phyloP scores from a whole-genome alignment of 2,888 invertebrate species.

The Lumbricus terrestris region DNA sequence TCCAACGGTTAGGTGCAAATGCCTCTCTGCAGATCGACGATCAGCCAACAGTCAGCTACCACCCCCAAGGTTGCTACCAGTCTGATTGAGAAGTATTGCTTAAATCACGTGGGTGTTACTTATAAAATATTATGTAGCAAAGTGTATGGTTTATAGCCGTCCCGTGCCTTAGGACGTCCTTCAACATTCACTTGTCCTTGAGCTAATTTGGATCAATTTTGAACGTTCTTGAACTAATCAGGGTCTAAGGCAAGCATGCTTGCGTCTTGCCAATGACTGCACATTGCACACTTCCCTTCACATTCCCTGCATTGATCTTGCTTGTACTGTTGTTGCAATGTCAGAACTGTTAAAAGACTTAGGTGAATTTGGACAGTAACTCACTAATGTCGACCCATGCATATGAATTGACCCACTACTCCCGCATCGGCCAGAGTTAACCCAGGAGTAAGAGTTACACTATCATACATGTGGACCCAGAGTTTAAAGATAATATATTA shows the following conservation, averaged over 20 bases:
- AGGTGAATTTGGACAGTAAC: too few relatives aligned
- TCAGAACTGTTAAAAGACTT: too few relatives aligned
- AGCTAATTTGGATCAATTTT: not conserved
- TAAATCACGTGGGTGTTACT: not conserved
- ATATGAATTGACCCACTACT: too few relatives aligned
- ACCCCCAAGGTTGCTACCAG: conserved; percentile 74
- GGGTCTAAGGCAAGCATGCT: not conserved
- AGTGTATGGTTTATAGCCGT: not conserved
- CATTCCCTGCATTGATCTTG: too few relatives aligned
- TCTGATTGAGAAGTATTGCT: not conserved
- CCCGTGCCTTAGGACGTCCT: not conserved
- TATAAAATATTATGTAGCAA: not conserved
- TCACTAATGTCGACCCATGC: too few relatives aligned
- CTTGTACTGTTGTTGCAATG: too few relatives aligned
- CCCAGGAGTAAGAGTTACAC: too few relatives aligned
- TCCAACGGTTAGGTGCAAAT: conserved; percentile 83
- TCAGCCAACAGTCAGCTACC: conserved; percentile 70
- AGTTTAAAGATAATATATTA: not conserved
- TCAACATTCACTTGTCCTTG: not conserved
- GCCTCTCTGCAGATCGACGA: conserved; percentile 89
- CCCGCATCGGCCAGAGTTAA: too few relatives aligned
- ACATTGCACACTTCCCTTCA: too few relatives aligned
- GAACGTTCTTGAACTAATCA: not conserved
- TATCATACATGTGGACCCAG: not conserved
- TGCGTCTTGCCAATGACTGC: too few relatives aligned